Evolutionary conservation across 2,113 vertebrate genomes (phyloP).

Genomic region (Grallaria varia): DNA sequence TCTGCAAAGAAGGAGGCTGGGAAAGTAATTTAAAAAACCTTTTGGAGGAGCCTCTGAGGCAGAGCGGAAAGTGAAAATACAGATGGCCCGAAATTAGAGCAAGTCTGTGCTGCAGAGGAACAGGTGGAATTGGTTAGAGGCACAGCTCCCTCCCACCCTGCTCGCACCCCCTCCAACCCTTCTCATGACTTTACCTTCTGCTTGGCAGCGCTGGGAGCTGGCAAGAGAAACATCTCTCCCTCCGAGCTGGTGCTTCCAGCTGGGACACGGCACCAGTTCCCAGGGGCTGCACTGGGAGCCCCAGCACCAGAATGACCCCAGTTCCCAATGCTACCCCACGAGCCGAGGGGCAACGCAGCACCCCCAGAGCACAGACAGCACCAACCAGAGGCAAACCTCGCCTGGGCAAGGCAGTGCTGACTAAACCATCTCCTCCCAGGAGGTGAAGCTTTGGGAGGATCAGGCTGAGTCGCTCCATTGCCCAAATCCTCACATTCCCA

Average conservation of each 20-base stretch:
- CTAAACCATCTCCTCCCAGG: not conserved
- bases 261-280: not conserved
- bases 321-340: not conserved
- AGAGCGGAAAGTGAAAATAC: constrained; percentile 38
- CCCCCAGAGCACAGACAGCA: not conserved
- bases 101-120: not conserved
- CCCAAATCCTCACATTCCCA: too few species aligned
- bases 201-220: not conserved
- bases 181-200: constrained; percentile 49
- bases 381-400: not conserved
- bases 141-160: not conserved
- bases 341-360: not conserved
- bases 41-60: constrained; percentile 52
- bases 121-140: constrained; percentile 65
- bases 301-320: not conserved
- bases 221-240: not conserved
- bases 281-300: not conserved
- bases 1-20: constrained; percentile 22
- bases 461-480: not conserved
- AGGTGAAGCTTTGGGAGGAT: not conserved
- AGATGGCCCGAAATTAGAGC: constrained; percentile 47
- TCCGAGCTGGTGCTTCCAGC: not conserved
- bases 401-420: not conserved
- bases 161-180: not conserved
- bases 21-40: constrained; percentile 43